Evolutionary conservation across 2,113 vertebrate species (phyloP), one percentile per base, ranked within the genome.

Genomic region (Eubucco bourcierii): DNA sequence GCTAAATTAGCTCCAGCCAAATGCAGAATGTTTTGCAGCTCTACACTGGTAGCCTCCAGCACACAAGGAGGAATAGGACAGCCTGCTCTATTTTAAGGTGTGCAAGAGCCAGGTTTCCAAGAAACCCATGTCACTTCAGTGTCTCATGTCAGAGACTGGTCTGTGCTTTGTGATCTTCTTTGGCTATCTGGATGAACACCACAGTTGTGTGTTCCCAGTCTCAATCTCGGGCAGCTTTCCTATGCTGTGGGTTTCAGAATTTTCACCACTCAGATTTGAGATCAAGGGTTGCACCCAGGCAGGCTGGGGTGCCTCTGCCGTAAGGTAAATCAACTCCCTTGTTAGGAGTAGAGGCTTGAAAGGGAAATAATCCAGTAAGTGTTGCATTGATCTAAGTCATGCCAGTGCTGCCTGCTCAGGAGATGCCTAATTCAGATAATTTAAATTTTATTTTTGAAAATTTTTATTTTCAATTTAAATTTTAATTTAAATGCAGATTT

Each of bases 1-100:
- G 91, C 87, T 95, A 85, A 95, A 94, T 88, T 74, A 87, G 75
- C 93, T 88, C 72, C 76, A 82, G 80, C 89, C 89, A 61, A 82
- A 85, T 27, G 81, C 56, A 44, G 83, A 80, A 50, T 67, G 68
- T 91, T 93, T 74, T 70, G 77, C 77, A 58, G 90, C 61, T 93
- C 86, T 84, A 68, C 34, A 16, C 65, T 2, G 56, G 33, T 75
- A 73, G 65, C 92, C 73, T 85, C 65, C 79, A 78, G 96, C 84
- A 80, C 53, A 29, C 63, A 85, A 84, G 87, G 64, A 85, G 76
- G 84, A 66, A 23, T 20, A 80, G 93, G 87, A 79, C 89, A 87
- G 87, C 84, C 87, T 74, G 91, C 0, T 34, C 76, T 80, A 34
- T 94, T 90, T 91, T 85, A 75, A 61, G 91, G 84, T 65, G 82